Evolutionary conservation across 2,113 vertebrate genomes (phyloP).

Genomic region (Phocoena sinus): DNA sequence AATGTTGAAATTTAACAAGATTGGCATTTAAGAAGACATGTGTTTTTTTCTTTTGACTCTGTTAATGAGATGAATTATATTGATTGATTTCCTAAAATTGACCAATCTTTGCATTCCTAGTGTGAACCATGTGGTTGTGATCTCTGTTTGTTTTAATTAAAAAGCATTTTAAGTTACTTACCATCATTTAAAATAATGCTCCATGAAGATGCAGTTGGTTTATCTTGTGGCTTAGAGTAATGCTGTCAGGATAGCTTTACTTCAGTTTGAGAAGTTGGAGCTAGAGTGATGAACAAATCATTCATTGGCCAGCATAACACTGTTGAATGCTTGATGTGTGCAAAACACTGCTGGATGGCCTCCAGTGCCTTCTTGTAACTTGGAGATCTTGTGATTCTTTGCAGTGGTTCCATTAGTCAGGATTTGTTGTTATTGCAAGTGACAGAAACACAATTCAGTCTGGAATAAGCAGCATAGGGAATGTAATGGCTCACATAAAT

Average conservation of each 20-base stretch:
- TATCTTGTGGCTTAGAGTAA: not conserved
- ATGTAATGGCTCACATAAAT: not conserved
- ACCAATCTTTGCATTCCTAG: not conserved
- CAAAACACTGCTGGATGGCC: not conserved
- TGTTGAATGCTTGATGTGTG: not conserved
- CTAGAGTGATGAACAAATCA: not conserved
- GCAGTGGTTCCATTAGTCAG: not conserved
- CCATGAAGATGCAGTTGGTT: not conserved
- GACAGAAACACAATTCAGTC: not conserved
- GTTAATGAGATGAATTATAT: not conserved
- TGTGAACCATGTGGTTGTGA: not conserved
- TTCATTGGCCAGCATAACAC: not conserved
- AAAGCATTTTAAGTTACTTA: not conserved
- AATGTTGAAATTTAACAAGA: not conserved
- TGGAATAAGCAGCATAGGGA: not conserved
- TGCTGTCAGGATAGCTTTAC: not conserved
- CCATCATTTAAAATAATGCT: not conserved
- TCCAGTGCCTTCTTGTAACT: not conserved
- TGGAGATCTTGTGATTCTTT: not conserved
- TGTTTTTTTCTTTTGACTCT: not conserved
- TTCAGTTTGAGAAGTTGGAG: not conserved
- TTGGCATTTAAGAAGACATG: not conserved
- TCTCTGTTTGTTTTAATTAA: not conserved
- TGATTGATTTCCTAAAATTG: not conserved
- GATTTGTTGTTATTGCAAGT: not conserved